These are phyloP conservation scores for Tympanoctomys barrerae DNA, from an alignment of 2,797 vertebrate genomes.

Conservation along the genomic window DNA sequence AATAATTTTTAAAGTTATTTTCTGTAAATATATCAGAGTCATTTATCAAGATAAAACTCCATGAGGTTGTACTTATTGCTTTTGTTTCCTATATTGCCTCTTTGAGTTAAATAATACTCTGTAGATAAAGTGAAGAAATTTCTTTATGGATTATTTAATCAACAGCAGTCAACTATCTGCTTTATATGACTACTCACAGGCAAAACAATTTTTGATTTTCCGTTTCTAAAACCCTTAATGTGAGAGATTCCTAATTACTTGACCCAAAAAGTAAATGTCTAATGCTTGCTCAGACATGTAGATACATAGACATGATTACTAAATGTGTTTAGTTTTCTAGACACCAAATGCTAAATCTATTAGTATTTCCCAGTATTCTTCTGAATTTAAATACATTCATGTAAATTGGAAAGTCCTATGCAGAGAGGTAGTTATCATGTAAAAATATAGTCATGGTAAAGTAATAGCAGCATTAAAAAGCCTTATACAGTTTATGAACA, in stretches of 20 bases:
- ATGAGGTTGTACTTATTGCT: background rate
- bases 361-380: constrained; percentile 87
- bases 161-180: constrained; percentile 8
- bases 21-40: background rate
- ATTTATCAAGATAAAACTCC: background rate
- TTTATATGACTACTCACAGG: constrained; percentile 40
- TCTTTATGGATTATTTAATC: constrained; percentile 50
- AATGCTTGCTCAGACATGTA: constrained; percentile 80
- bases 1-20: constrained; percentile 30
- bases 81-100: background rate
- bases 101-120: constrained; percentile 15
- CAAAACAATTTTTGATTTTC: constrained; percentile 59
- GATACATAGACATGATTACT: constrained; percentile 81
- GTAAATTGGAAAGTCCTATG: constrained; percentile 83
- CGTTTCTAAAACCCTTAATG: constrained; percentile 70
- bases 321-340: constrained; percentile 85
- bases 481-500: constrained; percentile 65
- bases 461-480: constrained; percentile 73
- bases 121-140: background rate
- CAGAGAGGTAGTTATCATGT: constrained; percentile 82
- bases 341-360: constrained; percentile 85
- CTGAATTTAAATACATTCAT: constrained; percentile 87
- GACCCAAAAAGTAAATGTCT: constrained; percentile 75
- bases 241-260: constrained; percentile 62
- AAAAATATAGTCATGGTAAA: constrained; percentile 77